A percentile compares a stretch with the other conserved stretches of the same genome.
Evolutionary conservation across 1,140 invertebrate genomes (phyloP).

Genomic region (Tachypleus tridentatus): DNA sequence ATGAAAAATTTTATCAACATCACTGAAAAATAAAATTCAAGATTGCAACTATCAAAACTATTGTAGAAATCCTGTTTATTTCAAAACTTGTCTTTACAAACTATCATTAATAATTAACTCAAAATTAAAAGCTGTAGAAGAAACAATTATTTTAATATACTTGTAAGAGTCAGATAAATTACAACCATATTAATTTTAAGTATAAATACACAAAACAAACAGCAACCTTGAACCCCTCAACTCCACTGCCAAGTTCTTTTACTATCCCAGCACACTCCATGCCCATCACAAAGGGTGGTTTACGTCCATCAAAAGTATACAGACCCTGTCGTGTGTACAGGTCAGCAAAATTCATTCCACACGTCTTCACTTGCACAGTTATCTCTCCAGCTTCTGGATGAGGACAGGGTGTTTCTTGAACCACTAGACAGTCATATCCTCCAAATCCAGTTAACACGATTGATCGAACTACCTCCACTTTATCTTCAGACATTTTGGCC

Average conservation of each 20-base stretch:
- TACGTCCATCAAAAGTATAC: constrained; percentile 23
- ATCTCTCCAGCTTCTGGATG: constrained; percentile 34
- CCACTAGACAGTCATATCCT: constrained; percentile 25
- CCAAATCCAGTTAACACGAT: constrained; percentile 26
- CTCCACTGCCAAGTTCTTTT: constrained; percentile 28
- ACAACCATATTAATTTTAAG: no score
- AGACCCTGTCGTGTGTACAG: constrained; percentile 37
- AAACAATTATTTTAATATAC: no score
- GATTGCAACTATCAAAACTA: no score
- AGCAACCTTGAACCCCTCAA: constrained; percentile 28
- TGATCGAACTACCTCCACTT: constrained; percentile 20
- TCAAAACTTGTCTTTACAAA: no score
- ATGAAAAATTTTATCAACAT: no score
- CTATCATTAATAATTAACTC: no score
- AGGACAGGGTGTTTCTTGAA: constrained; percentile 2
- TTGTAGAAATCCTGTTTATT: no score
- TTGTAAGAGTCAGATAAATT: no score
- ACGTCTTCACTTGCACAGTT: constrained; percentile 39
- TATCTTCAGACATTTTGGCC: constrained; percentile 27
- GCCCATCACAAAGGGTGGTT: constrained; percentile 37
- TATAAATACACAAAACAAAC: no score
- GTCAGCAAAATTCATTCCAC: constrained; percentile 43
- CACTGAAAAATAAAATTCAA: no score
- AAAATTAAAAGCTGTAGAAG: no score
- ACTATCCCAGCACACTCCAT: constrained; percentile 38